Evolutionary conservation across 2,888 invertebrate genomes (phyloP).

Genomic region (Bombylius major): DNA sequence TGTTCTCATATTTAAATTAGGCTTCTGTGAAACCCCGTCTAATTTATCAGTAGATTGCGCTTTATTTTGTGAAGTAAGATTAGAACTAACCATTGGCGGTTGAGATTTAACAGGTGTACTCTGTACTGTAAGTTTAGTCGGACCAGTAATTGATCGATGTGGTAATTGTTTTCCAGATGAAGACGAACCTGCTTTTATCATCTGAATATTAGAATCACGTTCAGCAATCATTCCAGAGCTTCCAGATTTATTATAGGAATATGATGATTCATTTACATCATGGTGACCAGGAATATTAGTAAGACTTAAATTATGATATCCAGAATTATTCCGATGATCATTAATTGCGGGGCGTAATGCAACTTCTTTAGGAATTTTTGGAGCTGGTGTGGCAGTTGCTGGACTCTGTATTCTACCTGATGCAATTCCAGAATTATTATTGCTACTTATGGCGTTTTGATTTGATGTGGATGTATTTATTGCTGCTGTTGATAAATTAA

Average conservation of each 20-base stretch:
- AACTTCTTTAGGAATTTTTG: slow-evolving; percentile 32
- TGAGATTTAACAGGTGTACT: slow-evolving; percentile 50
- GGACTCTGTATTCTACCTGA: slow-evolving; percentile 29
- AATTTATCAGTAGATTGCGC: neutral
- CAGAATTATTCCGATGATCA: slow-evolving; percentile 14
- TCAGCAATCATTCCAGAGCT: slow-evolving; percentile 15
- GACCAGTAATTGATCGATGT: slow-evolving; percentile 38
- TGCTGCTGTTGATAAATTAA: slow-evolving; percentile 17
- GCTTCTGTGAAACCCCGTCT: slow-evolving; percentile 14
- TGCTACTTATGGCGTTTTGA: slow-evolving; percentile 10
- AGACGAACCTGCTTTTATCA: slow-evolving; percentile 5
- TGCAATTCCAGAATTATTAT: slow-evolving; percentile 16
- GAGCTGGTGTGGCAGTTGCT: slow-evolving; percentile 32
- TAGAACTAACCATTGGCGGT: slow-evolving; percentile 45
- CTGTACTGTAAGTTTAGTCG: slow-evolving; percentile 45
- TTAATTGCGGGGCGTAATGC: slow-evolving; percentile 25
- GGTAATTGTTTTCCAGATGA: slow-evolving; percentile 23
- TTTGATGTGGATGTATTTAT: slow-evolving; percentile 17
- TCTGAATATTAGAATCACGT: slow-evolving; percentile 12
- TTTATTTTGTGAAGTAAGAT: slow-evolving; percentile 19
- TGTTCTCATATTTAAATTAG: slow-evolving; percentile 22
- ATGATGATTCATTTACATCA: neutral
- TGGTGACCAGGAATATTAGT: slow-evolving; percentile 5
- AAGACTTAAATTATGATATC: neutral
- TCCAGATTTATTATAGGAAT: slow-evolving; percentile 1